A percentile compares a stretch with the other conserved stretches of the same genome.
These are phyloP conservation scores for Chironomus riparius DNA, from an alignment of 2,888 invertebrate species.

Conservation along the genomic window DNA sequence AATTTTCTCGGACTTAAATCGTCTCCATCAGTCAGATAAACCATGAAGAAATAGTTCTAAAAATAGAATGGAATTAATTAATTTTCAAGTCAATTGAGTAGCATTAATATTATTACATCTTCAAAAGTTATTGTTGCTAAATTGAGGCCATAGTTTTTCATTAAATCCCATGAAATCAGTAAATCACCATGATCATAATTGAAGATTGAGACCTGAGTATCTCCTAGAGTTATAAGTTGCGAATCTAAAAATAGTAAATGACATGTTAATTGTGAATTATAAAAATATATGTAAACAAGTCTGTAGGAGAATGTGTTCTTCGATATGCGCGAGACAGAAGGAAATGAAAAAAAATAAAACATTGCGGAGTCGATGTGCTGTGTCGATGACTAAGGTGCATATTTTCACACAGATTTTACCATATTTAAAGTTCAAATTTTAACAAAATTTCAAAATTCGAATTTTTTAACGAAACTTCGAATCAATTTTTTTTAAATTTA, in stretches of 20 bases:
- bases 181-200: conserved; percentile 24
- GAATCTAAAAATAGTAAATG: conserved; percentile 2
- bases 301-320: no score
- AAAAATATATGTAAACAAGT: no score
- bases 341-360: no score
- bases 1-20: background rate
- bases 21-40: conserved; percentile 9
- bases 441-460: no score
- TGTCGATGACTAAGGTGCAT: no score
- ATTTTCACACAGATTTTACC: no score
- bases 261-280: background rate
- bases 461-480: no score
- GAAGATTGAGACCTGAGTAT: conserved; percentile 12
- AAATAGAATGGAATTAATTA: background rate
- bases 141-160: conserved; percentile 10
- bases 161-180: conserved; percentile 8
- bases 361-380: no score
- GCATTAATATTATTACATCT: background rate
- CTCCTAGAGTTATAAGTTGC: conserved; percentile 5
- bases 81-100: background rate
- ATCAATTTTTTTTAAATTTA: no score
- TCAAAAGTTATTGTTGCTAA: conserved; percentile 4
- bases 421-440: no score
- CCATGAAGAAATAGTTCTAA: conserved; percentile 14
- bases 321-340: no score